phyloP scores from a whole-genome alignment of 2,113 vertebrate genomes.

The Stigmatopora nigra region DNA sequence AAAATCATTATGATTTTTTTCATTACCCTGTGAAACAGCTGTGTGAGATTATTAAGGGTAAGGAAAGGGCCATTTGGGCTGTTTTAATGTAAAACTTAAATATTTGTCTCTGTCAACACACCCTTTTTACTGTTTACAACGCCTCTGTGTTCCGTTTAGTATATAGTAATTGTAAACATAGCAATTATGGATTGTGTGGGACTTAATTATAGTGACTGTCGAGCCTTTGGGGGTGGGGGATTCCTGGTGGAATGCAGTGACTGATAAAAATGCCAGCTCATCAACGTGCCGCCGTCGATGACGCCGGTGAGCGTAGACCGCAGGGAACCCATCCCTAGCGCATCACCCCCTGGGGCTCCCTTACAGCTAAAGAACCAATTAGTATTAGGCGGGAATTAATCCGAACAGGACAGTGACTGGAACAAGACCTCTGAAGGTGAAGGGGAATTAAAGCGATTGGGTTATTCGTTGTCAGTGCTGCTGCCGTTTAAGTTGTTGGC shows the following conservation, averaged over 20 bases:
- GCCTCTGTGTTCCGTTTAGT: constrained; percentile 51
- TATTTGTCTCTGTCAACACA: constrained; percentile 26
- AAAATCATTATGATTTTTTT: constrained; percentile 67
- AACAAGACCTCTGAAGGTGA: constrained; percentile 74
- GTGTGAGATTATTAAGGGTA: constrained; percentile 72
- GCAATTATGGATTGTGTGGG: constrained; percentile 78
- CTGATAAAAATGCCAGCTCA: constrained; percentile 74
- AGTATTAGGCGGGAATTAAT: constrained; percentile 77
- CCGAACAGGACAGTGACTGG: constrained; percentile 68
- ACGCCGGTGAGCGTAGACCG: constrained; percentile 65
- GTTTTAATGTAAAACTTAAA: constrained; percentile 55
- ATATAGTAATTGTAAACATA: constrained; percentile 75
- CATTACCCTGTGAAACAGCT: constrained; percentile 66
- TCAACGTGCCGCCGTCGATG: constrained; percentile 67
- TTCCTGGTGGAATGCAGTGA: constrained; percentile 65
- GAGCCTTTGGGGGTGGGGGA: constrained; percentile 58
- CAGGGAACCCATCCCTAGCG: constrained; percentile 58
- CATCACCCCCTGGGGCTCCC: constrained; percentile 45
- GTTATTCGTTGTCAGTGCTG: constrained; percentile 56
- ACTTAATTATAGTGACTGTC: constrained; percentile 75
- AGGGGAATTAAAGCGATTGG: constrained; percentile 64
- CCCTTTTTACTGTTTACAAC: constrained; percentile 6
- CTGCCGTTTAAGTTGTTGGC: constrained; percentile 47
- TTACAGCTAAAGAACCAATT: constrained; percentile 72
- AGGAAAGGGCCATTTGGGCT: constrained; percentile 65